Conservation (phyloP, 2,113 vertebrate species). For the Motacilla tschutschensis region DNA sequence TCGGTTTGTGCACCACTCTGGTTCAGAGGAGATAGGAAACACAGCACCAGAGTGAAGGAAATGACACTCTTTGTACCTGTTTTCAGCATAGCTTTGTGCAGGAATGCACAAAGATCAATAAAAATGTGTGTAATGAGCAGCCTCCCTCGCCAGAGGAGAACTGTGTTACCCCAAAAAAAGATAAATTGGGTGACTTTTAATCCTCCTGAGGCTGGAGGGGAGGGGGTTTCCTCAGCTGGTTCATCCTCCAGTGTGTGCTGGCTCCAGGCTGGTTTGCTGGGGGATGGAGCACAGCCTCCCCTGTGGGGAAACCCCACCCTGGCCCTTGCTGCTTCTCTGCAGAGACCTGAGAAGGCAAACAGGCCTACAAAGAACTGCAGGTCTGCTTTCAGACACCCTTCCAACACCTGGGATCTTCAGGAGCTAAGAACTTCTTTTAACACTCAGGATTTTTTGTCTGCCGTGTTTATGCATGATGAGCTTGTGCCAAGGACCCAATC, state of each 20-base stretch:
- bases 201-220: background rate
- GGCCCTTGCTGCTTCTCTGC: background rate
- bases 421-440: constrained; percentile 4
- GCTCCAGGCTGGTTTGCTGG: background rate
- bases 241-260: rapidly evolving
- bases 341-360: background rate
- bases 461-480: constrained; percentile 21
- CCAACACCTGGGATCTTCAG: background rate
- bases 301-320: rapidly evolving
- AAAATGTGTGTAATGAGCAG: background rate
- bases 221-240: background rate
- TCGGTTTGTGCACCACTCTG: background rate
- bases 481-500: constrained; percentile 43
- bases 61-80: background rate
- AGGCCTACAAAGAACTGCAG: background rate
- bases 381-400: background rate
- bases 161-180: background rate
- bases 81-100: background rate
- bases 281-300: background rate
- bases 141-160: background rate
- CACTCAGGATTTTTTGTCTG: background rate
- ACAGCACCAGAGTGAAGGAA: background rate
- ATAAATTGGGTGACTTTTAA: background rate
- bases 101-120: background rate
- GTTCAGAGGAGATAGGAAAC: background rate